A percentile compares a stretch with the other conserved stretches of the same genome.
Conservation (phyloP, 2,888 invertebrate genomes). For the Aporophyla nigra region DNA sequence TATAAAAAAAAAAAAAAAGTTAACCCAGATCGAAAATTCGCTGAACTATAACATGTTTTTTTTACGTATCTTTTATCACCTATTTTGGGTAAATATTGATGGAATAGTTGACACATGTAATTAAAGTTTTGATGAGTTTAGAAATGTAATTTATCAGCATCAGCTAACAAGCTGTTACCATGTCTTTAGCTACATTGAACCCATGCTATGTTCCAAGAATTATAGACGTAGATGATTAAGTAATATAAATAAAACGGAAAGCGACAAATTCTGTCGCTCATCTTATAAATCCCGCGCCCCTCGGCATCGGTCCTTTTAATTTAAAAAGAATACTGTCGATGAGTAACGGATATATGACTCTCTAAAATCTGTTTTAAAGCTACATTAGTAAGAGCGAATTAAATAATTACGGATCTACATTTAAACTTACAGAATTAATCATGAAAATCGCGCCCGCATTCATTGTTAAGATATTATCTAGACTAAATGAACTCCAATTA, state of each 20-base stretch:
- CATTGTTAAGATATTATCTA: slow-evolving; percentile 59
- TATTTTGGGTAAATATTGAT: neutral
- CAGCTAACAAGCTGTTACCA: neutral
- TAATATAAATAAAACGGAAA: slow-evolving; percentile 35
- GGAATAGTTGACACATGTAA: neutral
- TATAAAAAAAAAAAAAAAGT: too few species aligned
- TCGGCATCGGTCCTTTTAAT: neutral
- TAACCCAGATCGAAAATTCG: neutral
- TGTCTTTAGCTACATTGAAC: neutral
- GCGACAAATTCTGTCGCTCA: slow-evolving; percentile 4
- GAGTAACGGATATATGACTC: neutral
- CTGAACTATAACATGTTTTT: neutral
- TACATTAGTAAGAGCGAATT: neutral
- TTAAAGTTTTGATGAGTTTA: neutral
- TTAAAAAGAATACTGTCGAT: neutral
- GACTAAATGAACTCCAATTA: slow-evolving; percentile 61
- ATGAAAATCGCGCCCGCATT: slow-evolving; percentile 56
- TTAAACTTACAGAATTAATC: slow-evolving; percentile 38
- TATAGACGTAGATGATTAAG: slow-evolving; percentile 20
- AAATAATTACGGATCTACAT: slow-evolving; percentile 27
- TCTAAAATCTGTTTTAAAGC: neutral
- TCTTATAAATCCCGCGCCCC: neutral
- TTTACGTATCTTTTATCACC: too few species aligned
- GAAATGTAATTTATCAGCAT: neutral
- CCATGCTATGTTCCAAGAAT: neutral